A percentile compares a stretch with the other conserved stretches of the same genome.
Conservation (phyloP, 1,140 invertebrate genomes). For the Conopomorpha cramerella region DNA sequence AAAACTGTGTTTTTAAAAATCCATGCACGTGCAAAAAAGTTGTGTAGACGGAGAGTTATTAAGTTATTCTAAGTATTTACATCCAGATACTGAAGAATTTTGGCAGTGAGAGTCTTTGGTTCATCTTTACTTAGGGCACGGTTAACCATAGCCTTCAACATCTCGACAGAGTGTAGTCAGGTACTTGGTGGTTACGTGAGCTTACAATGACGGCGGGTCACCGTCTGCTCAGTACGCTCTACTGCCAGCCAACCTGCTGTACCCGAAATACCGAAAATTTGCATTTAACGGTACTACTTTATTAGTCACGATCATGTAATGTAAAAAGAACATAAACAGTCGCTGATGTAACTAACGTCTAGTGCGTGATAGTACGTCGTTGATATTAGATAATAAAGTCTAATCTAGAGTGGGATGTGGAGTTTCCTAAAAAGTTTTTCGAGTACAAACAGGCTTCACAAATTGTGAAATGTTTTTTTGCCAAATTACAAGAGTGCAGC, state of each 20-base stretch:
- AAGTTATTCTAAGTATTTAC: constrained; percentile 14
- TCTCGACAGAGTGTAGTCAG: constrained; percentile 15
- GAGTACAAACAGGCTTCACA: not conserved
- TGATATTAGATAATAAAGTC: too few species aligned
- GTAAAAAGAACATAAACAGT: not conserved
- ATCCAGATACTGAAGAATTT: constrained; percentile 29
- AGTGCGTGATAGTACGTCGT: too few species aligned
- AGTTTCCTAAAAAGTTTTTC: too few species aligned
- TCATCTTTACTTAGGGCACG: constrained; percentile 34
- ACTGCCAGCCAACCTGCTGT: constrained; percentile 21
- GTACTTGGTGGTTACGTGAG: constrained; percentile 4
- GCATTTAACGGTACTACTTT: constrained; percentile 33
- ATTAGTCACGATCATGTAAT: constrained; percentile 43
- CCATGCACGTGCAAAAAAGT: not conserved
- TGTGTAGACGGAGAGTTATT: not conserved
- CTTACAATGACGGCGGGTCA: constrained; percentile 19
- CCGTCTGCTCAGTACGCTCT: constrained; percentile 20
- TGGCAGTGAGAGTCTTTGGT: constrained; percentile 23
- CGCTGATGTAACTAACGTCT: too few species aligned
- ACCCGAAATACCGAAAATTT: constrained; percentile 19
- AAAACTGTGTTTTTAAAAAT: not conserved
- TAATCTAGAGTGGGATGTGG: too few species aligned
- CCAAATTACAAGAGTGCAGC: not conserved
- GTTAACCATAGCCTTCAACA: constrained; percentile 46
- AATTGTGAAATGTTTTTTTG: not conserved